phyloP scores from a whole-genome alignment of 1,140 invertebrate genomes.

The Acromyrmex heyeri region DNA sequence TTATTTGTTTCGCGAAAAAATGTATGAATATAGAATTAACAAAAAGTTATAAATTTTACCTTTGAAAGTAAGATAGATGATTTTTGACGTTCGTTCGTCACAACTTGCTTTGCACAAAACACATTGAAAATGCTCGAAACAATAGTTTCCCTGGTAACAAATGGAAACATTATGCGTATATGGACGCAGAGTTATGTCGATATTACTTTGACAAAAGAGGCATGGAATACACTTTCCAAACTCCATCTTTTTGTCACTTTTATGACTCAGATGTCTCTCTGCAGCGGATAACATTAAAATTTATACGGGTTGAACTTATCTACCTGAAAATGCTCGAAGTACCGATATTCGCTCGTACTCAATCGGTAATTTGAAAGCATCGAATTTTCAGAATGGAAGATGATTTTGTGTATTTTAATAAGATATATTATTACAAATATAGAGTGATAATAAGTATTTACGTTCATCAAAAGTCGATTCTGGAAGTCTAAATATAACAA shows the following conservation, averaged over 20 bases:
- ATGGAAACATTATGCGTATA: background rate
- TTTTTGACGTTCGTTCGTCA: background rate
- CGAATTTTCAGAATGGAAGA: background rate
- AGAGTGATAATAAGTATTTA: no score
- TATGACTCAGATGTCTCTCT: background rate
- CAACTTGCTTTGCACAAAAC: background rate
- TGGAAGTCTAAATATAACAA: background rate
- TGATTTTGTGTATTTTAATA: background rate
- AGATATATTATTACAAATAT: conserved; percentile 9
- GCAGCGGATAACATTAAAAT: conserved; percentile 32
- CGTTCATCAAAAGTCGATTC: background rate
- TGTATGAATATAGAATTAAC: background rate
- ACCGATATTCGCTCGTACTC: conserved; percentile 3
- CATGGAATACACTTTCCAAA: background rate
- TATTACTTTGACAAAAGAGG: conserved; percentile 14
- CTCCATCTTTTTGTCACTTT: conserved; percentile 25
- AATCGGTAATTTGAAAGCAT: conserved; percentile 25
- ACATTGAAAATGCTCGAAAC: background rate
- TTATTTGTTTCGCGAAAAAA: background rate
- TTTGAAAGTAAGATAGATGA: background rate
- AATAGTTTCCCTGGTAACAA: conserved; percentile 41
- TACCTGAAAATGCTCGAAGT: background rate
- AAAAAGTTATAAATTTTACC: conserved; percentile 32
- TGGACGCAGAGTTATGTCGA: conserved; percentile 39
- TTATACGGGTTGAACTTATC: background rate